phyloP scores from a whole-genome alignment of 2,113 vertebrate species.

The Rallus limicola region DNA sequence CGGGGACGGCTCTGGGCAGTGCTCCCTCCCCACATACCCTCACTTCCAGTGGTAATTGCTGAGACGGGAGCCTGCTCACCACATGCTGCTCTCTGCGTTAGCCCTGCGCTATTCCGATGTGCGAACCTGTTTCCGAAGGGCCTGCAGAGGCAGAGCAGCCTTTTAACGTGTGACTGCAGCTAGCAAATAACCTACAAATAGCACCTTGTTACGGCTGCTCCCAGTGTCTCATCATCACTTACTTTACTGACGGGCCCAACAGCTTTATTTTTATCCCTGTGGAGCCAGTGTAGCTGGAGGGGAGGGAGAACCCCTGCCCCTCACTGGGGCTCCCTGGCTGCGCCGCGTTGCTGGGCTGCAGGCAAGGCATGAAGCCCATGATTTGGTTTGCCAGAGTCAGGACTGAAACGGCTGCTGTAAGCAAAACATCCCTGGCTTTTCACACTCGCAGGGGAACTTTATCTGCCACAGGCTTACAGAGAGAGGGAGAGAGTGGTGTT shows the following conservation, averaged over 20 bases:
- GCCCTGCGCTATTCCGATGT: constrained; percentile 1
- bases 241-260: constrained; percentile 20
- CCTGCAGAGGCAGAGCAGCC: constrained; percentile 32
- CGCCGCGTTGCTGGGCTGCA: not conserved
- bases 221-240: not conserved
- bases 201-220: constrained; percentile 30
- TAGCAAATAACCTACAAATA: constrained; percentile 11
- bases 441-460: not conserved
- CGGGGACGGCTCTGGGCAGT: not conserved
- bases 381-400: not conserved
- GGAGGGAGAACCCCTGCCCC: not conserved
- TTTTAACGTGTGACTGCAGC: constrained; percentile 55
- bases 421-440: not conserved
- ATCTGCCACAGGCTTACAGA: not conserved
- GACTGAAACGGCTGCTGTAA: not conserved
- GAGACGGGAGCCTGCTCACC: not conserved
- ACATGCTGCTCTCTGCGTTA: constrained; percentile 28
- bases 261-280: not conserved
- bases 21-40: not conserved
- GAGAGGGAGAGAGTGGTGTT: not conserved
- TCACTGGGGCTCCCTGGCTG: not conserved
- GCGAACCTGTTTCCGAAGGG: constrained; percentile 34
- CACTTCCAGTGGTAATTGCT: not conserved
- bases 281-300: not conserved
- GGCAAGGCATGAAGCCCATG: not conserved